These are phyloP conservation scores for Corythoichthys haematopterus DNA, from an alignment of 2,113 vertebrate species.

Conservation along the genomic window DNA sequence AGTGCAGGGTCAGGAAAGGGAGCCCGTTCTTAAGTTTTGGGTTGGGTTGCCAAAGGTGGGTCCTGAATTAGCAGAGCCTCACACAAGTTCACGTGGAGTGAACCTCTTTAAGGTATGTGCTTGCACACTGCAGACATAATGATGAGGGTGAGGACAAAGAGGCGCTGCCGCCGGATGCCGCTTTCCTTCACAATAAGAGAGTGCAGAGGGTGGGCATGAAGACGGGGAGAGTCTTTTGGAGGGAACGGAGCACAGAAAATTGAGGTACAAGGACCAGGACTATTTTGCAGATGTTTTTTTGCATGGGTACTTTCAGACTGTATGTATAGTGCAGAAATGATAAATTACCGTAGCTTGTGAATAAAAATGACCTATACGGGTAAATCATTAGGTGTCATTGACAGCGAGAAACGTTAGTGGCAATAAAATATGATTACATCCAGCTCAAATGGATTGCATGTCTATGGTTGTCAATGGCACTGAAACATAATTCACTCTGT, in stretches of 20 bases:
- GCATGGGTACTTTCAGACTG: too few species aligned
- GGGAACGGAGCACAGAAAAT: not conserved
- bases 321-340: too few species aligned
- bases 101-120: conserved; percentile 31
- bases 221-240: not conserved
- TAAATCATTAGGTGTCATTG: too few species aligned
- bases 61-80: conserved; percentile 10
- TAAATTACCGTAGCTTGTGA: too few species aligned
- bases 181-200: conserved; percentile 38
- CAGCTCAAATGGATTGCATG: too few species aligned
- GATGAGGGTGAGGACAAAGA: conserved; percentile 17
- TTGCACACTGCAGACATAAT: conserved; percentile 28
- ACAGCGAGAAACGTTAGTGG: too few species aligned
- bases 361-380: too few species aligned
- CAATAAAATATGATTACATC: too few species aligned
- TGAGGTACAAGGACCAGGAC: too few species aligned
- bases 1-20: not conserved
- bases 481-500: too few species aligned
- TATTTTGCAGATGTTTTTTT: too few species aligned
- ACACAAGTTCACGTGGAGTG: conserved; percentile 2
- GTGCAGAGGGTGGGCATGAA: not conserved
- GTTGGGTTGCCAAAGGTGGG: not conserved
- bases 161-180: conserved; percentile 9
- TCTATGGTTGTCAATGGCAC: too few species aligned
- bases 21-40: not conserved